Percentiles rank a stretch among this genome's conserved stretches.
phyloP scores from a whole-genome alignment of 2,888 invertebrate genomes.

The Amphimallon solstitiale region DNA sequence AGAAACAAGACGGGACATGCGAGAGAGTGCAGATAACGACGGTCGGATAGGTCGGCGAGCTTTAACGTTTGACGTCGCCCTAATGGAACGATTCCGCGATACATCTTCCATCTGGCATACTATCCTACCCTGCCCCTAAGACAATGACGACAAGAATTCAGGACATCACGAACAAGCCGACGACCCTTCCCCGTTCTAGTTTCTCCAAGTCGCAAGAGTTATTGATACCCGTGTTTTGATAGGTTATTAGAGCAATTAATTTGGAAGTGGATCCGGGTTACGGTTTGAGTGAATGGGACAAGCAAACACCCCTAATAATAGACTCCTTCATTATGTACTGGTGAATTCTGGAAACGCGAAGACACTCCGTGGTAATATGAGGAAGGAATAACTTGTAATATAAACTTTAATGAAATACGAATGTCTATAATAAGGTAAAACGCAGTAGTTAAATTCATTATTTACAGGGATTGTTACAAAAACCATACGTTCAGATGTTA shows the following conservation, averaged over 20 bases:
- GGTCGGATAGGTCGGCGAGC: background rate
- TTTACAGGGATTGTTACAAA: no score
- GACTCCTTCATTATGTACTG: no score
- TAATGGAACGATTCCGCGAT: background rate
- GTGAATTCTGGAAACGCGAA: no score
- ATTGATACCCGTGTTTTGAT: background rate
- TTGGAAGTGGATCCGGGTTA: background rate
- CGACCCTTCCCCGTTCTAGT: no score
- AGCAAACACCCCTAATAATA: no score
- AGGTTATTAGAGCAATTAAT: background rate
- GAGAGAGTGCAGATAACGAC: constrained; percentile 9
- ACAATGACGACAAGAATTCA: no score
- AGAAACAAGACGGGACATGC: constrained; percentile 15
- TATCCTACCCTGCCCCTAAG: no score
- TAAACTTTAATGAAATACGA: background rate
- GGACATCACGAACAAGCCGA: no score
- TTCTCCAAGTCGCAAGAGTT: no score
- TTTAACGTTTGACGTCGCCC: constrained; percentile 11
- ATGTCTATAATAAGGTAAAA: background rate
- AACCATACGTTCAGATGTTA: no score
- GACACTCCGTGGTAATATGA: background rate
- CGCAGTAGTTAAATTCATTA: background rate
- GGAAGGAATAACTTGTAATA: background rate
- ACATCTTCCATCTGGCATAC: no score
- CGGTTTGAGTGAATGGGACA: no score